Evolutionary conservation across 2,888 invertebrate species (phyloP).

Genomic region (Caenorhabditis macrosperma): DNA sequence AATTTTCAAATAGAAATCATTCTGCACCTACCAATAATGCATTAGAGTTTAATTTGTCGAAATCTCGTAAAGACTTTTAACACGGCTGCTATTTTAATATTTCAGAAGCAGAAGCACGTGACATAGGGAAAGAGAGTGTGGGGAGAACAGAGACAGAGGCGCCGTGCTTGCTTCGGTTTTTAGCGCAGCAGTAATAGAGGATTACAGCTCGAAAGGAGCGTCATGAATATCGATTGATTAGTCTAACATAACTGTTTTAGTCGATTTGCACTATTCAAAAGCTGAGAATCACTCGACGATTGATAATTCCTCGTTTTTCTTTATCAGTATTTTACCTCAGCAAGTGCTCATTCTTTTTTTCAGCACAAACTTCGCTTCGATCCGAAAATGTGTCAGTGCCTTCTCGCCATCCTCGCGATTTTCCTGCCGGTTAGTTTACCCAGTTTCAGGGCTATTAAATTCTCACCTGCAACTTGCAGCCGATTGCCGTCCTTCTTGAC

Average conservation of each 20-base stretch:
- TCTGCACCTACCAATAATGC: no score
- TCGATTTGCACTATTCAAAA: constrained; percentile 13
- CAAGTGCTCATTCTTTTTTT: background rate
- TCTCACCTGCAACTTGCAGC: constrained; percentile 41
- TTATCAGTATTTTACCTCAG: background rate
- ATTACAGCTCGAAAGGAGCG: background rate
- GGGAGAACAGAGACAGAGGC: constrained; percentile 3
- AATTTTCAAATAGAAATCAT: no score
- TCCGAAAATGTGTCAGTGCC: constrained; percentile 48
- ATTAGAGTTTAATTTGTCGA: no score
- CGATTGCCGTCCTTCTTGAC: constrained; percentile 60
- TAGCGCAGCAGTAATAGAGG: background rate
- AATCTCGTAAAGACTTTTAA: no score
- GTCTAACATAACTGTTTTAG: background rate
- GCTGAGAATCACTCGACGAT: background rate
- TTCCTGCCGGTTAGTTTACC: constrained; percentile 43
- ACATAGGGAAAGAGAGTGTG: constrained; percentile 21
- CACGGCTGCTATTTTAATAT: no score
- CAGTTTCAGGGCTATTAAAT: background rate
- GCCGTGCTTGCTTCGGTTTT: background rate
- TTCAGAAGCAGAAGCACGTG: constrained; percentile 4
- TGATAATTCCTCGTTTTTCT: background rate
- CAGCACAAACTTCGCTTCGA: constrained; percentile 17
- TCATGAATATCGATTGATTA: no score
- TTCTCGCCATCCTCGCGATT: constrained; percentile 52